Conservation (phyloP, 2,888 invertebrate genomes). For the Disparrhopalites patrizii region DNA sequence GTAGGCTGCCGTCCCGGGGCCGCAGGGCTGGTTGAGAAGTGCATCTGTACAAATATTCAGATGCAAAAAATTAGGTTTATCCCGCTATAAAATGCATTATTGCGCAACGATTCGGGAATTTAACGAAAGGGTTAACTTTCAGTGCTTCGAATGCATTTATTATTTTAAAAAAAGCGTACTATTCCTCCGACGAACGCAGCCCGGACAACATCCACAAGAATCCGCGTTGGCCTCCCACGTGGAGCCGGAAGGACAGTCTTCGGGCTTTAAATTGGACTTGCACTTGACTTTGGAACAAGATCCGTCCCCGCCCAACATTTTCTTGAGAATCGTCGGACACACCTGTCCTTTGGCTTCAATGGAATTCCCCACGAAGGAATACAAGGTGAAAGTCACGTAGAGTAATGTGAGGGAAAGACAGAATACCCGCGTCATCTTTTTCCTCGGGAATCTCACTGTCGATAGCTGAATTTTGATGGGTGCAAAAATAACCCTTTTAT, state of each 20-base stretch:
- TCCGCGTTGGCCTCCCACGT: constrained; percentile 29
- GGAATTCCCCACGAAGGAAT: background rate
- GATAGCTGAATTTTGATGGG: too few species aligned
- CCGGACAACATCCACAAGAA: constrained; percentile 43
- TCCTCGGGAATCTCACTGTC: too few species aligned
- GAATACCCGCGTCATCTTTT: background rate
- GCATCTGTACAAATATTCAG: background rate
- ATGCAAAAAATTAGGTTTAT: too few species aligned
- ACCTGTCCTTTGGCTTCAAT: constrained; percentile 4
- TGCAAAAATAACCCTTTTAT: too few species aligned
- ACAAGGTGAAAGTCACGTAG: background rate
- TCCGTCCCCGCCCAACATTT: constrained; percentile 20
- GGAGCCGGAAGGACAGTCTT: constrained; percentile 32
- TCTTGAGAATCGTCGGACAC: constrained; percentile 37
- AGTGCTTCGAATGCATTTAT: too few species aligned
- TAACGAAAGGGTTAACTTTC: too few species aligned
- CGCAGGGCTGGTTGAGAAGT: too few species aligned
- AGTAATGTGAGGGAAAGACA: background rate
- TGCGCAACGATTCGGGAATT: too few species aligned
- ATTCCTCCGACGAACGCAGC: constrained; percentile 40
- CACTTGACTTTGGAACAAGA: constrained; percentile 34
- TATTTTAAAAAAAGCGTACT: background rate
- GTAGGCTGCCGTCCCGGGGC: background rate
- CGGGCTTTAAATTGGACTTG: constrained; percentile 20
- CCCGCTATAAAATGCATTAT: too few species aligned